Conservation (phyloP, 1,140 invertebrate genomes). For the Drosophila simulans region DNA sequence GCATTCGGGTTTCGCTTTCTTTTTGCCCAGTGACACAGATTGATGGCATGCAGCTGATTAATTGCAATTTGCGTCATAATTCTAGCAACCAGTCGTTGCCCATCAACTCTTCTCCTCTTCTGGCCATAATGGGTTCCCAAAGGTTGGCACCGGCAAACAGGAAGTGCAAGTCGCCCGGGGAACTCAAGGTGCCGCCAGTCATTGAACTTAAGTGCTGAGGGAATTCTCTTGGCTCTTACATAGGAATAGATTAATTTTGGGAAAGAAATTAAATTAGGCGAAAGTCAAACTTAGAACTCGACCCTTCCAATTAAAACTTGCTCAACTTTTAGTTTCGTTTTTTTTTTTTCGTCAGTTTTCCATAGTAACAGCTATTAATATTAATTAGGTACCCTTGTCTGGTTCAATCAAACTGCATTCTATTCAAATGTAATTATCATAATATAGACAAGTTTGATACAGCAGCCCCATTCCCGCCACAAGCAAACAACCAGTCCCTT, state of each 20-base stretch:
- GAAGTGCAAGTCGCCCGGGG: constrained; percentile 58
- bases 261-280: too few species aligned
- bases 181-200: constrained; percentile 66
- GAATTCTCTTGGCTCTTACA: too few species aligned
- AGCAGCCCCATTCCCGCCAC: background rate
- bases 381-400: constrained; percentile 45
- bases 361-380: constrained; percentile 32
- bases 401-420: constrained; percentile 1
- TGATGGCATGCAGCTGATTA: constrained; percentile 55
- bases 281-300: too few species aligned
- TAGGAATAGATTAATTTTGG: too few species aligned
- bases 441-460: constrained; percentile 40
- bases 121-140: constrained; percentile 40
- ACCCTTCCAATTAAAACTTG: background rate
- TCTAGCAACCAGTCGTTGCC: constrained; percentile 9
- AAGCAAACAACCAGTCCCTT: constrained; percentile 7
- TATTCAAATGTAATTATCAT: constrained; percentile 61
- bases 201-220: constrained; percentile 40
- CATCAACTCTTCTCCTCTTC: background rate
- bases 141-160: constrained; percentile 51
- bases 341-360: background rate
- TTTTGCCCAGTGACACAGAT: constrained; percentile 76
- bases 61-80: constrained; percentile 51
- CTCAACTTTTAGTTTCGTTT: background rate
- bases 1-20: constrained; percentile 61